phyloP scores from a whole-genome alignment of 92 coral and sea anemone genomes.

The Paragorgia papillata region DNA sequence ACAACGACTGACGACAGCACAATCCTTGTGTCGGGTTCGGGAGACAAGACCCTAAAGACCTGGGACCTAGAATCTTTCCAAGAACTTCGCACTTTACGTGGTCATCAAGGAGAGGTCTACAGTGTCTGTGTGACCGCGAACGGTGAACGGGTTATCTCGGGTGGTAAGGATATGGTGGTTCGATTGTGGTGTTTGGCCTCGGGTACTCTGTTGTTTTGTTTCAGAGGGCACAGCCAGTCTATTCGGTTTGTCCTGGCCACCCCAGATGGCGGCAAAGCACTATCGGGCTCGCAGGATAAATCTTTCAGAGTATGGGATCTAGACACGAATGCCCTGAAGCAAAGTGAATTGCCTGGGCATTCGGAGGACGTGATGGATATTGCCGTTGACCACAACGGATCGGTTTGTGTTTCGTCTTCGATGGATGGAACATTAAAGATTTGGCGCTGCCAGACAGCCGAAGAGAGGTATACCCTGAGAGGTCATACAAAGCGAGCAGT shows the following conservation, averaged over 20 bases:
- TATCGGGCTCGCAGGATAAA: constrained; percentile 62
- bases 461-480: constrained; percentile 39
- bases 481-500: constrained; percentile 54
- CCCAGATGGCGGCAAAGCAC: constrained; percentile 31
- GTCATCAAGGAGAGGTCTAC: constrained; percentile 62
- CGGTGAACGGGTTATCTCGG: constrained; percentile 49
- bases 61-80: constrained; percentile 53
- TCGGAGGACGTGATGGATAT: constrained; percentile 47
- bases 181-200: constrained; percentile 54
- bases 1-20: constrained; percentile 38
- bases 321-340: constrained; percentile 20
- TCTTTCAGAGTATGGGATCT: constrained; percentile 62
- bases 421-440: constrained; percentile 54
- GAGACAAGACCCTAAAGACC: constrained; percentile 53
- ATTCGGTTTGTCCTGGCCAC: constrained; percentile 50
- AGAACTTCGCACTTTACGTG: constrained; percentile 53
- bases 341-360: constrained; percentile 45
- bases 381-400: constrained; percentile 38
- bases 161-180: constrained; percentile 53
- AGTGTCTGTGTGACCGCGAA: constrained; percentile 60
- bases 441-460: constrained; percentile 47
- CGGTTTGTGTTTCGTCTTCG: constrained; percentile 52
- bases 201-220: constrained; percentile 44
- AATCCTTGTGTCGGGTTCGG: constrained; percentile 56
- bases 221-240: constrained; percentile 62